phyloP scores from a whole-genome alignment of 2,113 vertebrate species.

The Gadus chalcogrammus region DNA sequence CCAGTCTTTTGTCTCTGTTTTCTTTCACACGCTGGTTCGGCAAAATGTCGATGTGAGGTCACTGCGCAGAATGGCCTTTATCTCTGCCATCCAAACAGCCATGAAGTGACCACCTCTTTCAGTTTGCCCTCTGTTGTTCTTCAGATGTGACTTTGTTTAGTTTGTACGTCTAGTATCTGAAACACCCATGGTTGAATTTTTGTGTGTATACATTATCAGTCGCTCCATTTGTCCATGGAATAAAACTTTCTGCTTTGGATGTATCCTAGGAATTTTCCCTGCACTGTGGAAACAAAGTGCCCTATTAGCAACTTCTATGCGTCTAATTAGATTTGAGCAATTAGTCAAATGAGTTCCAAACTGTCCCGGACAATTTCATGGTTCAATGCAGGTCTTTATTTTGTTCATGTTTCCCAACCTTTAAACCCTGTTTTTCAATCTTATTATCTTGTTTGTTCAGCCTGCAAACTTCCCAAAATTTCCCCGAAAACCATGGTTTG shows the following conservation, averaged over 20 bases:
- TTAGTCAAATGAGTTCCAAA: conserved; percentile 65
- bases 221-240: conserved; percentile 17
- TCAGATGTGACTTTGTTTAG: too few species aligned
- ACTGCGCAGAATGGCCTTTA: conserved; percentile 16
- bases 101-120: background rate
- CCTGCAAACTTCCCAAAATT: background rate
- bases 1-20: conserved; percentile 24
- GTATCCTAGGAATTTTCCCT: background rate
- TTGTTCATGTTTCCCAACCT: conserved; percentile 25
- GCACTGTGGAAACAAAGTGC: conserved; percentile 26
- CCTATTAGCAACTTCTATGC: conserved; percentile 45
- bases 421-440: conserved; percentile 22
- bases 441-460: conserved; percentile 25
- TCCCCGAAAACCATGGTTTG: conserved; percentile 13
- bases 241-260: background rate
- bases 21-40: conserved; percentile 25
- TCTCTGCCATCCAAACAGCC: conserved; percentile 13
- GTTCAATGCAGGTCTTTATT: conserved; percentile 48
- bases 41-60: conserved; percentile 26
- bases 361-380: conserved; percentile 60
- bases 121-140: background rate
- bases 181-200: too few species aligned
- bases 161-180: too few species aligned
- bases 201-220: background rate
- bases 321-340: conserved; percentile 68